Percentiles rank a stretch among this genome's conserved stretches.
Evolutionary conservation across 37 sponge, comb jelly and placozoan genomes (phyloP).

Genomic region (Crambe crambe): DNA sequence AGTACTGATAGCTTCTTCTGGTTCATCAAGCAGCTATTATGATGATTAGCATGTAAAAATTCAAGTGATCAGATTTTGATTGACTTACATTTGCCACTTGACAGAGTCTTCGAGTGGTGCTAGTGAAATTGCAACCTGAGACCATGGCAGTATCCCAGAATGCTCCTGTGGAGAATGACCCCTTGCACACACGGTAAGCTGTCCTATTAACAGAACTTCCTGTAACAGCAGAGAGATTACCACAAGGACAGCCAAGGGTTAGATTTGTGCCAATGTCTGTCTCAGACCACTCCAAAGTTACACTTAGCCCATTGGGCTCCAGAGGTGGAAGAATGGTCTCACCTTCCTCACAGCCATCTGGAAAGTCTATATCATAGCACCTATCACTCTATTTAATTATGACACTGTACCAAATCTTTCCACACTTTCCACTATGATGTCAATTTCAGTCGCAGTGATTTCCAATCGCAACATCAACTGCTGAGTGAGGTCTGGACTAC

Average conservation of each 20-base stretch:
- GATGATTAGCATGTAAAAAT: too few relatives aligned
- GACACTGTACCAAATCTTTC: conserved; percentile 18
- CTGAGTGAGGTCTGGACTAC: neutral
- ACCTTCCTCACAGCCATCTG: conserved; percentile 31
- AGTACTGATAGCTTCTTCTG: neutral
- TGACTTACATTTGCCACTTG: conserved; percentile 34
- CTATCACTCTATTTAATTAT: too few relatives aligned
- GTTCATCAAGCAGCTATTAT: neutral
- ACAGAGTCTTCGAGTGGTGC: conserved; percentile 16
- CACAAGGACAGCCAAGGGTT: conserved; percentile 45
- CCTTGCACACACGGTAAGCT: neutral
- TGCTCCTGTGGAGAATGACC: conserved; percentile 14
- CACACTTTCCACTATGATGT: neutral
- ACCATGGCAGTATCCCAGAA: conserved; percentile 27
- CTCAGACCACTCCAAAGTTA: conserved; percentile 46
- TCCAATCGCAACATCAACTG: neutral
- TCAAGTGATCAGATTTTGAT: neutral
- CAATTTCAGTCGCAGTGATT: neutral
- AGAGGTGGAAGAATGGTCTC: conserved; percentile 18
- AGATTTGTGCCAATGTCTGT: conserved; percentile 25
- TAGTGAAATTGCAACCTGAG: conserved; percentile 37
- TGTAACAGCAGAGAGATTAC: neutral
- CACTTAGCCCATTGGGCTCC: neutral
- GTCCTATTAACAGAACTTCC: neutral
- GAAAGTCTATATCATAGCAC: too few relatives aligned